Percentiles rank a stretch among this genome's conserved stretches.
Conservation (phyloP, 1,140 invertebrate species). For the Drosophila jambulina region DNA sequence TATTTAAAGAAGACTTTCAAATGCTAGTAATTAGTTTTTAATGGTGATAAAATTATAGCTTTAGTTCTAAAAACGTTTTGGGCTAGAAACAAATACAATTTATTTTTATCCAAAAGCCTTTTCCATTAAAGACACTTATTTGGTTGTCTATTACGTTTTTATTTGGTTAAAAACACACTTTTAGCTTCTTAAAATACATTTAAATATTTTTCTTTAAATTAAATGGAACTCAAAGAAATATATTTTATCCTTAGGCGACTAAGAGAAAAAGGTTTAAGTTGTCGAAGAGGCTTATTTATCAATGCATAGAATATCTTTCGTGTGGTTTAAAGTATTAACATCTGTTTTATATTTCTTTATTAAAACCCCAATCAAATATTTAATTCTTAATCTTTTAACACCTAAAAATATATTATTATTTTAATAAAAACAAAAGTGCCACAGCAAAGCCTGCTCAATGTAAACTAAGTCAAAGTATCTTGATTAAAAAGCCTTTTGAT, state of each 20-base stretch:
- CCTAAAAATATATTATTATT: not conserved
- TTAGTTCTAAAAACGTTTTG: not conserved
- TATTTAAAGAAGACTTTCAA: not conserved
- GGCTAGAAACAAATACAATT: not conserved
- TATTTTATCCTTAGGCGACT: too few species aligned
- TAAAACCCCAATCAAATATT: not conserved
- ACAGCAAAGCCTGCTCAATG: not conserved
- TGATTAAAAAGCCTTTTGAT: constrained; percentile 10
- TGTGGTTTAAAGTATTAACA: not conserved
- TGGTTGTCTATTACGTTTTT: too few species aligned
- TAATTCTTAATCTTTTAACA: not conserved
- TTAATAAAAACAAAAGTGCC: not conserved
- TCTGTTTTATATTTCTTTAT: not conserved
- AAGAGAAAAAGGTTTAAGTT: too few species aligned
- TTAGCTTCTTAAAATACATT: not conserved
- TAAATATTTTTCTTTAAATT: not conserved
- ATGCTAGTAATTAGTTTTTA: not conserved
- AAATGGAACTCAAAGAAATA: not conserved
- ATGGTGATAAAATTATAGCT: not conserved
- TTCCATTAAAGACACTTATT: not conserved
- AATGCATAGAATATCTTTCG: too few species aligned
- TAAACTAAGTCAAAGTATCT: constrained; percentile 8
- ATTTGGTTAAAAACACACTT: not conserved
- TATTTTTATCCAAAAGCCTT: not conserved
- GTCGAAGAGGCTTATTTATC: too few species aligned